Evolutionary conservation across 2,113 vertebrate species (phyloP).

Genomic region (Hydrolagus affinis): DNA sequence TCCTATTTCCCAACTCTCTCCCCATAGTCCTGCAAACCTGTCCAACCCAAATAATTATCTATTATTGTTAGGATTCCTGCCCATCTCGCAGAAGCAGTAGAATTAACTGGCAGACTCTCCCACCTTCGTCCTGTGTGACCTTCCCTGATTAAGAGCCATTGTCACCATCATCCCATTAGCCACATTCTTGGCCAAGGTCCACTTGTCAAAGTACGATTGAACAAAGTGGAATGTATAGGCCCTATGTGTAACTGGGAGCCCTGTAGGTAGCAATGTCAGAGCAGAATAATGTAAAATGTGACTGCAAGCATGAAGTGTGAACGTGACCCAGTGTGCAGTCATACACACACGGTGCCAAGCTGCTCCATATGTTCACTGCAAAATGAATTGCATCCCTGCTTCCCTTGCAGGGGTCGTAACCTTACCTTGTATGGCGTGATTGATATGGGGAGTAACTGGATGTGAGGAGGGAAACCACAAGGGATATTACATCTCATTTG

Average conservation of each 20-base stretch:
- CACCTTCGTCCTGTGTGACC: not conserved
- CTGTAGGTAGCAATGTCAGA: not conserved
- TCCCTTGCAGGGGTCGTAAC: not conserved
- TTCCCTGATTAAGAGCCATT: not conserved
- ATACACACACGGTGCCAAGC: not conserved
- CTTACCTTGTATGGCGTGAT: not conserved
- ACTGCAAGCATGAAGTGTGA: not conserved
- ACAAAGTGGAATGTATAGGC: not conserved
- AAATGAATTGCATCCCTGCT: not conserved
- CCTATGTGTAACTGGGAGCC: not conserved
- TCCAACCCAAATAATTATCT: no score
- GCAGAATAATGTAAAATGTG: no score
- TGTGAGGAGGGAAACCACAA: not conserved
- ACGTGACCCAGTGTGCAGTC: slow-evolving; percentile 8
- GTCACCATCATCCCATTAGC: not conserved
- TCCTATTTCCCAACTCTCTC: no score
- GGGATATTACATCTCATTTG: not conserved
- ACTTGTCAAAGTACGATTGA: not conserved
- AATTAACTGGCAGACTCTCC: no score
- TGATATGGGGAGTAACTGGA: not conserved
- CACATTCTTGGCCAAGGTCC: not conserved
- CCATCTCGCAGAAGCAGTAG: no score
- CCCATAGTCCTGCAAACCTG: no score
- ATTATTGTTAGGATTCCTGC: no score
- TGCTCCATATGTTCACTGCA: not conserved